Evolutionary conservation across 2,797 vertebrate genomes (phyloP), one percentile per base, ranked within the genome.

Genomic region (Myiotriccus ornatus): DNA sequence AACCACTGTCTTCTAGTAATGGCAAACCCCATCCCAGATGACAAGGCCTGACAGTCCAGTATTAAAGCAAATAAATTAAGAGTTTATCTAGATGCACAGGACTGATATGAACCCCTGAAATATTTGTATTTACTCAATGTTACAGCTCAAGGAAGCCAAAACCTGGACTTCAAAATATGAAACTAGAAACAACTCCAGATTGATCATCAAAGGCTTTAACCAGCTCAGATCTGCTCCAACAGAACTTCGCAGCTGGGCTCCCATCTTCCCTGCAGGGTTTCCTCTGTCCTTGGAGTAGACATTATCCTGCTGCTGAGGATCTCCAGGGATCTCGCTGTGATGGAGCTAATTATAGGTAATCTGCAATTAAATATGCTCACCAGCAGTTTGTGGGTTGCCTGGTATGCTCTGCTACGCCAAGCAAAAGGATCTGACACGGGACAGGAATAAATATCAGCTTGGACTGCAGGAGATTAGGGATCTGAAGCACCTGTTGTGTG

Each of bases 291-390:
- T 83, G 39, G 25, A 83, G 46, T 46, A 87, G 69, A 69, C 21
- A 30, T 85, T 83, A 71, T 32, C 50, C 43, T 93, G 47, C 47
- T 65, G 55, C 35, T 65, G 43, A 87, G 63, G 73, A 87, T 94
- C 75, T 87, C 46, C 64, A 53, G 68, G 50, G 84, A 62, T 85
- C 76, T 90, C 9, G 22, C 46, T 57, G n/a, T 24, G 39, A 44
- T 81, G 22, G 64, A 83, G 65, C 28, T 94, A 95, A 96, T 94
- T 93, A 78, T 57, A 92, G 65, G 34, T 65, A 83, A 94, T 65
- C 81, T 75, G 46, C n/a, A 28, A 89, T 82, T 92, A 82, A 94
- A 70, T 63, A 85, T 28, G 22, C 44, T 89, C 4, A 0, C 53
- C 71, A 80, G 80, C 70, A 79, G 65, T 80, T 93, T 92, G 46